A percentile compares a stretch with the other conserved stretches of the same genome.
phyloP scores from a whole-genome alignment of 2,888 invertebrate genomes.

The Pyrrhia umbra region DNA sequence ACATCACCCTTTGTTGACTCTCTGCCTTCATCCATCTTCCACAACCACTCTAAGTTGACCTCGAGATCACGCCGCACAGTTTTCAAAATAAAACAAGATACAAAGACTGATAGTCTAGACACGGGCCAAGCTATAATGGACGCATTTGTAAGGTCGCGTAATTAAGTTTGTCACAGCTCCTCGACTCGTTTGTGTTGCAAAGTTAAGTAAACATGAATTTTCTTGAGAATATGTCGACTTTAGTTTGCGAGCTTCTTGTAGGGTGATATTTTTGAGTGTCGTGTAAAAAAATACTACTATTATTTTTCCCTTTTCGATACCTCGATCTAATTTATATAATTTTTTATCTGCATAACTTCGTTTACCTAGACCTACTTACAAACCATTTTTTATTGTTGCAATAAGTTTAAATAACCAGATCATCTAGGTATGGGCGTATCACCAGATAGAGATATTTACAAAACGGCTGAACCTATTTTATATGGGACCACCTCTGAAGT shows the following conservation, averaged over 20 bases:
- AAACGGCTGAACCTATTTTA: too few species aligned
- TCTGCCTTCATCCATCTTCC: conserved; percentile 46
- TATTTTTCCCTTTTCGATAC: too few species aligned
- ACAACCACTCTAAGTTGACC: conserved; percentile 51
- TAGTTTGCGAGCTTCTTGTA: background rate
- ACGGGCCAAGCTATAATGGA: conserved; percentile 57
- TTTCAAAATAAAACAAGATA: conserved; percentile 32
- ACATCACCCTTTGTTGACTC: conserved; percentile 67
- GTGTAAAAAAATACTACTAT: background rate
- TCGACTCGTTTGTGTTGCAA: conserved; percentile 36
- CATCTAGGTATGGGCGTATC: too few species aligned
- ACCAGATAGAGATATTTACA: too few species aligned
- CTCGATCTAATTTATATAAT: too few species aligned
- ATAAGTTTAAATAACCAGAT: too few species aligned
- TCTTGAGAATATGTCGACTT: conserved; percentile 16
- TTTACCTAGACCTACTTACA: too few species aligned
- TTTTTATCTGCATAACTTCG: too few species aligned
- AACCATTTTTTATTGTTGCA: too few species aligned
- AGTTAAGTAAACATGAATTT: conserved; percentile 32
- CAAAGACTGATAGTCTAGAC: conserved; percentile 40
- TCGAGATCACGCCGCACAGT: conserved; percentile 46
- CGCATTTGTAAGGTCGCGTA: conserved; percentile 52
- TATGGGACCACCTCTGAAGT: too few species aligned
- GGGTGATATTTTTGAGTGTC: background rate
- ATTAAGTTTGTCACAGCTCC: conserved; percentile 55